These are phyloP conservation scores for Agapornis roseicollis DNA, from an alignment of 2,113 vertebrate species.

Conservation along the genomic window DNA sequence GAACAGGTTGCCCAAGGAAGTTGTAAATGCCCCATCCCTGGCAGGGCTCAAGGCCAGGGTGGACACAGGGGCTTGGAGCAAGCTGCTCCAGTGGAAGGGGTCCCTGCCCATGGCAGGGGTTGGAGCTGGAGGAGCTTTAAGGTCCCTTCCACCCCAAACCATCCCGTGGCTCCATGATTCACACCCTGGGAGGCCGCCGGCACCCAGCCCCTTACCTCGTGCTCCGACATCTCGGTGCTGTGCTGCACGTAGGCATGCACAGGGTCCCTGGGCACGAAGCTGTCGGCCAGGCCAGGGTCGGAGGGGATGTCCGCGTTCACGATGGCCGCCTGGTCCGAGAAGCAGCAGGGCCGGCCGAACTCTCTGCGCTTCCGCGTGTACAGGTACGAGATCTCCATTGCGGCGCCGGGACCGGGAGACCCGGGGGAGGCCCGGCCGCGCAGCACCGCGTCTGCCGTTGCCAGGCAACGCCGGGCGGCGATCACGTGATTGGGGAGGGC, in stretches of 20 bases:
- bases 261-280: constrained; percentile 75
- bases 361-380: constrained; percentile 85
- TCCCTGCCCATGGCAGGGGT: no score
- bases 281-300: constrained; percentile 69
- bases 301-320: constrained; percentile 82
- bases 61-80: no score
- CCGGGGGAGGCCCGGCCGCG: rapidly evolving
- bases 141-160: not conserved
- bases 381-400: constrained; percentile 87
- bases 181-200: no score
- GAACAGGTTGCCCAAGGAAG: no score
- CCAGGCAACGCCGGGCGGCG: constrained; percentile 7
- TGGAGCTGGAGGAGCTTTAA: no score
- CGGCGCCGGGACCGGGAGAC: rapidly evolving
- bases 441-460: constrained; percentile 15
- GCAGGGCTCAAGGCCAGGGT: no score
- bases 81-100: no score
- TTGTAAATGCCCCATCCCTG: not conserved
- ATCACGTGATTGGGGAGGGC: not conserved
- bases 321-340: constrained; percentile 80
- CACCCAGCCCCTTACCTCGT: constrained; percentile 75
- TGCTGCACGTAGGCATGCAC: constrained; percentile 79
- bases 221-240: constrained; percentile 80
- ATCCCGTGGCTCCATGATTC: no score
- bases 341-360: constrained; percentile 86